Conservation (phyloP, 1,140 invertebrate species). For the Contarinia nasturtii region DNA sequence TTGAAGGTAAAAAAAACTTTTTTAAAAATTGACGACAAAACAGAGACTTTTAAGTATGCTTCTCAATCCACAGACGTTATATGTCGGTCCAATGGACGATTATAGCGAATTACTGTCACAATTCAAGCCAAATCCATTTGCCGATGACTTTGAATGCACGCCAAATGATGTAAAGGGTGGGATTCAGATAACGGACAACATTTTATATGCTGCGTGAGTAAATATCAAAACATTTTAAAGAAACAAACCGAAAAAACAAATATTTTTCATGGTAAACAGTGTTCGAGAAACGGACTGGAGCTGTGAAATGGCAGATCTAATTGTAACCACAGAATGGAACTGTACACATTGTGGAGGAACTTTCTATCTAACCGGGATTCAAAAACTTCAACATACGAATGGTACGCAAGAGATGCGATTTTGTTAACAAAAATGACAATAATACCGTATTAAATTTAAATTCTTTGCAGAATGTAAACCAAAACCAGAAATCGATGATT, state of each 20-base stretch:
- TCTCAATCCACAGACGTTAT: neutral
- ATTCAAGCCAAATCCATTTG: constrained; percentile 48
- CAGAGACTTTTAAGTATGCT: neutral
- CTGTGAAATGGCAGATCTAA: constrained; percentile 29
- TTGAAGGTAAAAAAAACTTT: constrained; percentile 34
- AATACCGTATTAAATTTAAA: too few species aligned
- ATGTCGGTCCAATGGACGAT: constrained; percentile 31
- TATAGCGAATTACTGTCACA: constrained; percentile 12
- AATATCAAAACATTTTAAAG: constrained; percentile 3
- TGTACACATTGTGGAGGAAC: constrained; percentile 31
- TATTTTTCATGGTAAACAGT: constrained; percentile 14
- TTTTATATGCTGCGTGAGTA: constrained; percentile 70
- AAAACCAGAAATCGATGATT: constrained; percentile 8
- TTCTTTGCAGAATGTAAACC: constrained; percentile 15
- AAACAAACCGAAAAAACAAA: neutral
- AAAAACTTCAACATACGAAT: constrained; percentile 31
- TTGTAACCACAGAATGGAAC: constrained; percentile 30
- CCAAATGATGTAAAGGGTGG: constrained; percentile 63
- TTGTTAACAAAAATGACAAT: constrained; percentile 7
- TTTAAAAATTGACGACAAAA: constrained; percentile 14
- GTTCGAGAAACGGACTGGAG: constrained; percentile 40
- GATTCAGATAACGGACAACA: constrained; percentile 54
- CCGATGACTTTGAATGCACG: constrained; percentile 33
- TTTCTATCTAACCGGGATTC: constrained; percentile 30
- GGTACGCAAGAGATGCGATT: constrained; percentile 2